phyloP scores from a whole-genome alignment of 2,113 vertebrate genomes.

The Silurus asotus region DNA sequence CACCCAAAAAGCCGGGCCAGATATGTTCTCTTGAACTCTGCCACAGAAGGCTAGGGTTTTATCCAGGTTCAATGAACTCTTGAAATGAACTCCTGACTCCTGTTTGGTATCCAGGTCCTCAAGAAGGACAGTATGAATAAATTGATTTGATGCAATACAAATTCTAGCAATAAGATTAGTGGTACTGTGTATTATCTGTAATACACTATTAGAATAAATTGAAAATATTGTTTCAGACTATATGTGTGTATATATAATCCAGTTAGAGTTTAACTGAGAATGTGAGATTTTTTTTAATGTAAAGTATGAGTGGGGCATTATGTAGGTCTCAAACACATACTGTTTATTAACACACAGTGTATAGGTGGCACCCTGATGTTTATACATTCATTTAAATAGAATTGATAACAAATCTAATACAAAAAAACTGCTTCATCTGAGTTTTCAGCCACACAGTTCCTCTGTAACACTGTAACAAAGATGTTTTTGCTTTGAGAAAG shows the following conservation, averaged over 20 bases:
- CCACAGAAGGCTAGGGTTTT: neutral
- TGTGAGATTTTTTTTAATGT: neutral
- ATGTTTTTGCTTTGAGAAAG: neutral
- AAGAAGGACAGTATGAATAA: neutral
- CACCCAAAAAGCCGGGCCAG: neutral
- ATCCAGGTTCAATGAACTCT: conserved; percentile 19
- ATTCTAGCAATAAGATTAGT: neutral
- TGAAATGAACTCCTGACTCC: neutral
- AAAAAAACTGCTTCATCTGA: neutral
- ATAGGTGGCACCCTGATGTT: neutral
- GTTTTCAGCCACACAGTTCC: too few relatives aligned
- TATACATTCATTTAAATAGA: neutral
- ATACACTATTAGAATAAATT: too few relatives aligned
- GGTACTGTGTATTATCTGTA: neutral
- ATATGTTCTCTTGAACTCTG: neutral
- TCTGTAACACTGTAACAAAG: neutral
- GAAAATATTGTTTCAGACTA: neutral
- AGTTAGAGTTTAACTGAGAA: neutral
- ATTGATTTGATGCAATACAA: too few relatives aligned
- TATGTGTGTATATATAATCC: neutral
- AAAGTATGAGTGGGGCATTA: neutral
- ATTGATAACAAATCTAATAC: neutral
- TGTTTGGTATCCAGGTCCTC: neutral
- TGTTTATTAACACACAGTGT: neutral
- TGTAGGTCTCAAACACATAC: neutral